Conservation (phyloP, 2,113 vertebrate species). For the Anseranas semipalmata region DNA sequence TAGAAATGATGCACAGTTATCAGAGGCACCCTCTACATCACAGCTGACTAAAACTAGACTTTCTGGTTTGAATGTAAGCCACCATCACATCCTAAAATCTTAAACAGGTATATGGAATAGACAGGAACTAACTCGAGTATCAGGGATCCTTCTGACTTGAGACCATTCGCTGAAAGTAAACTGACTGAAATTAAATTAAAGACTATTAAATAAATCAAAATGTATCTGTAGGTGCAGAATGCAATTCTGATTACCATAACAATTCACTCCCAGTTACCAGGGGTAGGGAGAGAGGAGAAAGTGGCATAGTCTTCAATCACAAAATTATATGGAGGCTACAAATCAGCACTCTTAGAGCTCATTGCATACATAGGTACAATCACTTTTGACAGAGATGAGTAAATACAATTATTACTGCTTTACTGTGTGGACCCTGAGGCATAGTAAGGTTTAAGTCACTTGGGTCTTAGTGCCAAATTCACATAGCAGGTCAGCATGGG, state of each 20-base stretch:
- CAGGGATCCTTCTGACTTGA: neutral
- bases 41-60: neutral
- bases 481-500: accelerated
- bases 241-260: neutral
- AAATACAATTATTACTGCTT: neutral
- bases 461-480: neutral
- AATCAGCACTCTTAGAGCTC: accelerated
- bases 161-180: neutral
- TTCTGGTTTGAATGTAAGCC: neutral
- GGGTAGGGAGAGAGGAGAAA: neutral
- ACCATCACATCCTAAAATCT: neutral
- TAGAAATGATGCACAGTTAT: neutral
- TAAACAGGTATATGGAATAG: neutral
- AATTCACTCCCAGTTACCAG: neutral
- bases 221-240: neutral
- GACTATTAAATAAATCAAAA: neutral
- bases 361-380: neutral
- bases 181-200: neutral
- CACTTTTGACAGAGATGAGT: neutral
- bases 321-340: neutral
- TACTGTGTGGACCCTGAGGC: neutral
- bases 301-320: neutral
- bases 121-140: neutral
- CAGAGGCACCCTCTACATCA: neutral
- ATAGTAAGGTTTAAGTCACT: neutral